A percentile compares a stretch with the other conserved stretches of the same genome.
phyloP scores from a whole-genome alignment of 2,113 vertebrate species.

The Montifringilla adamsi region DNA sequence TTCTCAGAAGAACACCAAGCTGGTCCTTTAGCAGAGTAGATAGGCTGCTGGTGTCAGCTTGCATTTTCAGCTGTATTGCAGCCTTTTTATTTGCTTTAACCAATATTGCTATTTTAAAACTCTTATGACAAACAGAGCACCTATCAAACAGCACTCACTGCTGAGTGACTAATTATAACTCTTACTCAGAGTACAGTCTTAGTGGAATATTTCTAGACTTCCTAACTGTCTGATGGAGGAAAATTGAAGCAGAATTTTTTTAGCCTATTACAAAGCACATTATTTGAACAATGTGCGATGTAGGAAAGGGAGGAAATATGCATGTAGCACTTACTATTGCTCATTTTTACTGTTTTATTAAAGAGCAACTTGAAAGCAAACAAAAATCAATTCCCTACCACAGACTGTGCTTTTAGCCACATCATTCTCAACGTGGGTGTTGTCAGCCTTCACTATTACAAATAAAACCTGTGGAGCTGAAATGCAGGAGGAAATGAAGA shows the following conservation, averaged over 20 bases:
- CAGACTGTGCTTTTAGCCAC: not conserved
- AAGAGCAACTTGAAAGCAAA: not conserved
- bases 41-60: not conserved
- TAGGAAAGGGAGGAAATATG: not conserved
- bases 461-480: not conserved
- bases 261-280: not conserved
- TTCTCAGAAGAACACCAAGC: not conserved
- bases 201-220: slow-evolving; percentile 42
- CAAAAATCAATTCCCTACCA: not conserved
- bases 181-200: not conserved
- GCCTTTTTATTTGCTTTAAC: not conserved
- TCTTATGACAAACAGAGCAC: not conserved
- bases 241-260: slow-evolving; percentile 25
- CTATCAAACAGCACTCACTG: not conserved
- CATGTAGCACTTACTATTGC: not conserved
- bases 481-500: not conserved
- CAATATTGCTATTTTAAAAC: not conserved
- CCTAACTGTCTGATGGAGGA: slow-evolving; percentile 10
- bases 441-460: not conserved
- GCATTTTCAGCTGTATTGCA: not conserved
- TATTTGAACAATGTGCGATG: not conserved
- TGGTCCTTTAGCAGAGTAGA: not conserved
- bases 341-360: not conserved
- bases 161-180: not conserved
- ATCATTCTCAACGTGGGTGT: not conserved